Conservation (phyloP, 2,888 invertebrate genomes). For the Amphipyra berbera region DNA sequence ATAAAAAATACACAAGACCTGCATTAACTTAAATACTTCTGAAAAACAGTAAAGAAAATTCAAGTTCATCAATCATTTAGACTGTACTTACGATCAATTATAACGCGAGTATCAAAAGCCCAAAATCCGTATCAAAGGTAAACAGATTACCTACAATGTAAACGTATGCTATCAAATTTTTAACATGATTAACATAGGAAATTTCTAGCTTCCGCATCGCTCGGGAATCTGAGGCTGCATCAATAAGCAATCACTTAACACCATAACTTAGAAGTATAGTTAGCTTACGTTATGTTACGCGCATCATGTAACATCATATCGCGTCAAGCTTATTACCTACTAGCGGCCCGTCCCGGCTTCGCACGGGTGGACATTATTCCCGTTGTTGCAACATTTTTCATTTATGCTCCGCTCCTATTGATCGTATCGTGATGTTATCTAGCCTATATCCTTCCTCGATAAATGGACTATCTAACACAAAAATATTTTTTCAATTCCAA, state of each 20-base stretch:
- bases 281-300: conserved; percentile 39
- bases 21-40: too few species aligned
- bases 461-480: too few species aligned
- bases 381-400: too few species aligned
- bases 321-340: too few species aligned
- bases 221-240: conserved; percentile 70
- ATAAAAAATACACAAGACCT: too few species aligned
- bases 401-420: too few species aligned
- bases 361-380: too few species aligned
- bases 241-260: conserved; percentile 81
- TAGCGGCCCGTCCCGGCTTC: too few species aligned
- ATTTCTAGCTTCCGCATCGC: conserved; percentile 78
- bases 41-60: not conserved
- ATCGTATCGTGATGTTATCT: too few species aligned
- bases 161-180: conserved; percentile 61
- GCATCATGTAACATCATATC: too few species aligned
- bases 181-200: conserved; percentile 81
- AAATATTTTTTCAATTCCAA: too few species aligned
- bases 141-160: conserved; percentile 53
- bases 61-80: conserved; percentile 15
- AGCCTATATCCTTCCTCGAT: too few species aligned
- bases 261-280: conserved; percentile 44
- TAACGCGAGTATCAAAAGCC: conserved; percentile 17
- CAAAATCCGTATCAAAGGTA: conserved; percentile 47
- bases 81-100: conserved; percentile 32